These are phyloP conservation scores for Macrostomum cliftonense DNA, from an alignment of 2,888 invertebrate genomes.

Conservation along the genomic window DNA sequence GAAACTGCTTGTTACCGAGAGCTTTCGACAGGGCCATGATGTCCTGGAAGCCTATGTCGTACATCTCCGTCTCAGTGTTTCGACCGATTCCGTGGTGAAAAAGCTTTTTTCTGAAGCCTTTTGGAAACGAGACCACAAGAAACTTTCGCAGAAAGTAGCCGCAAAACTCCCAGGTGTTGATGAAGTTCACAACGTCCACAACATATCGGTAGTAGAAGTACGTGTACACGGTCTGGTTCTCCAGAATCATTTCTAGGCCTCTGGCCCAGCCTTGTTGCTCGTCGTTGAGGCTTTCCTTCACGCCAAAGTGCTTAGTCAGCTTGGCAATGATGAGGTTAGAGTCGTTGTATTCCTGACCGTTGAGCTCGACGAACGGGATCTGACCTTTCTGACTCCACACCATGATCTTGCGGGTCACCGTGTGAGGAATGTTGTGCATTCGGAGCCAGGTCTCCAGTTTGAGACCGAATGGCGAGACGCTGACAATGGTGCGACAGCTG, in stretches of 20 bases:
- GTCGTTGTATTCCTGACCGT: slow-evolving; percentile 81
- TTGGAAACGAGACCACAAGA: slow-evolving; percentile 5
- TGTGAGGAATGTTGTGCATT: slow-evolving; percentile 16
- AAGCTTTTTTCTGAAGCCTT: slow-evolving; percentile 68
- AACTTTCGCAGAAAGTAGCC: neutral
- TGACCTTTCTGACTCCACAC: slow-evolving; percentile 57
- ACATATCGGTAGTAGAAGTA: slow-evolving; percentile 10
- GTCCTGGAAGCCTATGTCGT: slow-evolving; percentile 73
- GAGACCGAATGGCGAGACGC: slow-evolving; percentile 20
- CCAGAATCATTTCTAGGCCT: slow-evolving; percentile 59
- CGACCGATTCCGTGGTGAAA: slow-evolving; percentile 82
- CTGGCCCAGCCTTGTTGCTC: slow-evolving; percentile 52
- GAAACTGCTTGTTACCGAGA: slow-evolving; percentile 75
- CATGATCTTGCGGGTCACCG: slow-evolving; percentile 9
- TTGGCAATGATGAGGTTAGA: slow-evolving; percentile 74
- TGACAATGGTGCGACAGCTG: slow-evolving; percentile 6
- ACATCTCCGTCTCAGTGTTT: slow-evolving; percentile 70
- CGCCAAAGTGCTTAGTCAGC: slow-evolving; percentile 52
- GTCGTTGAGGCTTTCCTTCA: slow-evolving; percentile 3
- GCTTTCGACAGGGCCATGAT: slow-evolving; percentile 71
- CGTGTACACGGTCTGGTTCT: slow-evolving; percentile 28
- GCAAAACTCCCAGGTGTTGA: slow-evolving; percentile 4
- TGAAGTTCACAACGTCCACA: slow-evolving; percentile 2
- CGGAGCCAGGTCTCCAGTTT: slow-evolving; percentile 19
- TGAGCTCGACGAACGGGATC: slow-evolving; percentile 77